These are phyloP conservation scores for Mastacembelus armatus DNA, from an alignment of 2,797 vertebrate species.

Conservation along the genomic window DNA sequence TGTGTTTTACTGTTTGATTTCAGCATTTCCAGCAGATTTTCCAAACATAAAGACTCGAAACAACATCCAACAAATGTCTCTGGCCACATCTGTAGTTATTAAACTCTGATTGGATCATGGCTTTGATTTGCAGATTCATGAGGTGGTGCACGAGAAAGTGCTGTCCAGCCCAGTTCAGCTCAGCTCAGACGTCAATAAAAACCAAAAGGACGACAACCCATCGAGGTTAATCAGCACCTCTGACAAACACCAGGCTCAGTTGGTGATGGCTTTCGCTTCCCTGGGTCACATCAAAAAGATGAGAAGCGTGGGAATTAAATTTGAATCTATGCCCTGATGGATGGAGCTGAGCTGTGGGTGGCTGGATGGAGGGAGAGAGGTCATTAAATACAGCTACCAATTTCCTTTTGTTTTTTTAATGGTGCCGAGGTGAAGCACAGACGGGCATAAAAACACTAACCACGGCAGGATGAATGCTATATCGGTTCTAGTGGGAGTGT, in stretches of 20 bases:
- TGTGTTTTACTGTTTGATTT: too few species aligned
- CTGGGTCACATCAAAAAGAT: constrained; percentile 7
- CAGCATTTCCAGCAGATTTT: too few species aligned
- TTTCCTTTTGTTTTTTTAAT: constrained; percentile 31
- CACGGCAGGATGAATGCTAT: neutral
- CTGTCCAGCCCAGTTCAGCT: constrained; percentile 2
- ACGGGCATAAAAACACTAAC: constrained; percentile 9
- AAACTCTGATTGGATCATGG: neutral
- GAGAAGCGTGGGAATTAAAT: constrained; percentile 39
- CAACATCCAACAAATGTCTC: too few species aligned
- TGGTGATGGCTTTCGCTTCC: neutral
- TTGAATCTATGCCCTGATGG: constrained; percentile 27
- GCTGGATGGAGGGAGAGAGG: constrained; percentile 9
- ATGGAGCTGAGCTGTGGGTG: constrained; percentile 11
- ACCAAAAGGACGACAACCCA: constrained; percentile 4
- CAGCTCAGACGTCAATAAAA: neutral
- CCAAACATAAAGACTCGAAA: too few species aligned
- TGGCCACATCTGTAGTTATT: too few species aligned
- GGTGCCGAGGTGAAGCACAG: constrained; percentile 15
- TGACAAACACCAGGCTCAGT: neutral
- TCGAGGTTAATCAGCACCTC: constrained; percentile 31
- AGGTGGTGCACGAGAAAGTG: neutral
- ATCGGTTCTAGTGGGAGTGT: neutral
- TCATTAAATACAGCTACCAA: constrained; percentile 42
- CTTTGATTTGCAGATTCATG: neutral